These are phyloP conservation scores for Miniopterus natalensis DNA, from an alignment of 2,113 vertebrate genomes.

Conservation along the genomic window DNA sequence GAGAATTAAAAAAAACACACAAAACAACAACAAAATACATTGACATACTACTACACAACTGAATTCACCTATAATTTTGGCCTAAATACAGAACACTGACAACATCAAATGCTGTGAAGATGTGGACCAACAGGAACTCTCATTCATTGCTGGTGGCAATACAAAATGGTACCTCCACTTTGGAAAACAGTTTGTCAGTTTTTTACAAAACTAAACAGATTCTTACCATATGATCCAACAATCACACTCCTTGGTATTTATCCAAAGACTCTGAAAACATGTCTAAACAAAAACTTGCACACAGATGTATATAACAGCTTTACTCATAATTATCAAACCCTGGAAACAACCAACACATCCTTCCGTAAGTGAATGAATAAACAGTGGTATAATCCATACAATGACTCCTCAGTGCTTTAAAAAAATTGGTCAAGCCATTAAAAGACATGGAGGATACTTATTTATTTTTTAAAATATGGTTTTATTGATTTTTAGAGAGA, in stretches of 20 bases:
- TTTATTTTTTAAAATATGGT: too few species aligned
- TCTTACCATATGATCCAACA: background rate
- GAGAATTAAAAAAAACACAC: too few species aligned
- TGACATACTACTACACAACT: background rate
- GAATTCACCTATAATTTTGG: background rate
- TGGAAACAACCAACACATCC: background rate
- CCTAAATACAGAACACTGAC: background rate
- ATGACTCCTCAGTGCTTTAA: background rate
- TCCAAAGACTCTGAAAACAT: background rate
- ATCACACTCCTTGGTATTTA: background rate
- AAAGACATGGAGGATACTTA: background rate
- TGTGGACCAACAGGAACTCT: background rate
- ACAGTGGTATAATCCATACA: background rate
- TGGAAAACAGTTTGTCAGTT: background rate
- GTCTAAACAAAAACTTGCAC: background rate
- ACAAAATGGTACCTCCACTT: background rate
- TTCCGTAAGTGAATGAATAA: background rate
- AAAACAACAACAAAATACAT: too few species aligned
- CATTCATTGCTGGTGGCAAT: background rate
- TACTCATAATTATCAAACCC: background rate
- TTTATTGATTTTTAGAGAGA: too few species aligned
- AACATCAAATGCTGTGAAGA: background rate
- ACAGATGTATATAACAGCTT: background rate
- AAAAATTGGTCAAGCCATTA: background rate
- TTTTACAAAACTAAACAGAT: constrained; percentile 3